Evolutionary conservation across 2,797 vertebrate genomes (phyloP), one percentile per base, ranked within the genome.

Genomic region (Coranthus polyacanthus): DNA sequence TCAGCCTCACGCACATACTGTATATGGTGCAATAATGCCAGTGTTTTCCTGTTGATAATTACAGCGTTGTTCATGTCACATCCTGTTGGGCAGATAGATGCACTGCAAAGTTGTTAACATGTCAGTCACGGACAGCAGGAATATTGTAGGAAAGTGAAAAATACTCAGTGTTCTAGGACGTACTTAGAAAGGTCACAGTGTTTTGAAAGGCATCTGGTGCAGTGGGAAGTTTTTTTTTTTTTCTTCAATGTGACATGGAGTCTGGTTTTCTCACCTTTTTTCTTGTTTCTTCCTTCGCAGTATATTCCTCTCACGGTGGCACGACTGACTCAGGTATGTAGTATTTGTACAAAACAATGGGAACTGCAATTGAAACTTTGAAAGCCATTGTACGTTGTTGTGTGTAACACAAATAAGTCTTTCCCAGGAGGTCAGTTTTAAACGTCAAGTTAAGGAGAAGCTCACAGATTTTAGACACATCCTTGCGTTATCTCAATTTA

Each of bases 11-110:
- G 49, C 20, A 45, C 43, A 75, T 34, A 52, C 16, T 12, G 12
- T 17, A n/a, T 22, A 24, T 10, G 21, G 17, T 44, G 45, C 41
- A 53, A 60, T 50, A 59, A 60, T 60, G 76, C 54, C 70, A 84
- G 66, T 21, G 37, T 22, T 79, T 92, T 93, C 91, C 91, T 91
- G 89, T 18, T 68, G 83, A 88, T 90, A 88, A 70, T 78, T 60
- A 50, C 18, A 47, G n/a, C 49, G 56, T 53, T 67, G 57, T 36
- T 51, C 3, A 2, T 62, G 53, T 65, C 59, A 80, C 77, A 78
- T 92, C 88, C 90, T 90, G 85, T 72, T 60, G 37, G 39, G 22
- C 43, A 61, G 22, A 61, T 53, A 60, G 63, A 76, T 73, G 63
- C 34, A 12, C 59, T 15, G 42, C 38, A 24, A 53, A 55, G 26